Base-by-base conservation (phyloP, 2,888 invertebrate species). In the Ochropleura leucogaster region DNA sequence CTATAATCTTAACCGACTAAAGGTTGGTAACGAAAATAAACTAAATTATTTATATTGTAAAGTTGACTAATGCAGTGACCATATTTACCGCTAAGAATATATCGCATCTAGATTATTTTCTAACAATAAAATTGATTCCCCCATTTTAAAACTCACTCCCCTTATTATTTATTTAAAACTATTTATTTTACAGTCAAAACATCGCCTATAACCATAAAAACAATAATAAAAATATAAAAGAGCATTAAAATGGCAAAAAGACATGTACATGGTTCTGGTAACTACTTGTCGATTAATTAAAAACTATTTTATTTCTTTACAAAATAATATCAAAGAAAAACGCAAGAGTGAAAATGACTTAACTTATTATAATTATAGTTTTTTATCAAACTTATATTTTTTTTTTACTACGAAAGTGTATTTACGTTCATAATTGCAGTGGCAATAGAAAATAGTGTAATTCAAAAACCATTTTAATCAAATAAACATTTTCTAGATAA, bases 181-280 rank as follows among this genome's bases (percentile, higher is more conserved):
- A 55, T 55, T 16, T 14, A 30, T 44, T 30, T 14, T 0, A 20
- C 49, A 40, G 55, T 74, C 72, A 75, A 79, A 74, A 67, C 79
- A 83, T 72, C 79, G 67, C 72, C 59, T 67, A 59, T 47, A 12
- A 59, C 55, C 65, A 16, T 40, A 51, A 63, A 64, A 65, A 64
- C 63, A 68, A 66, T 77, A 80, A 73, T 79, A 79, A 78, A 86
- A 80, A 83, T 66, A 83, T 47, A 77, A 77, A 86, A 86, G 87
- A 88, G 82, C 87, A 84, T 88, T 82, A 74, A 79, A 82, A 85
- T 86, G 88, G 79, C 82, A 82, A 84, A 72, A 82, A 80, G 66
- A 86, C 77, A 86, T 84, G 74, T 88, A 88, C 75, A 84, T 69
- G 72, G 67, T 82, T 80, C 74, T 86, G 86, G 86, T 86, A 86